Base-by-base conservation (phyloP, 2,113 vertebrate species). In the Theristicus caerulescens region DNA sequence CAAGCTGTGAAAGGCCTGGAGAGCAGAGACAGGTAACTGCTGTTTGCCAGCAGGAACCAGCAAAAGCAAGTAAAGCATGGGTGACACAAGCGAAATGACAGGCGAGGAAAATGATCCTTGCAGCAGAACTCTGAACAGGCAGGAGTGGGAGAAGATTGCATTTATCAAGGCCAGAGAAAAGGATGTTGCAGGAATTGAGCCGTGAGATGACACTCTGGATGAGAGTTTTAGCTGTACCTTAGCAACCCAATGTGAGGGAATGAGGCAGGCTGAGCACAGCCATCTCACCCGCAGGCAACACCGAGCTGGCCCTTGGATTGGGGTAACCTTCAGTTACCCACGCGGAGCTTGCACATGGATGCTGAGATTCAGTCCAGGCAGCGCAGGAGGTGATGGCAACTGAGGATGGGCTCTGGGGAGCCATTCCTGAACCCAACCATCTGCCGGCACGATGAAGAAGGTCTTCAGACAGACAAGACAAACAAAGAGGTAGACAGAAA, bases 141-240 rank as follows among this genome's bases (percentile, higher is more conserved):
- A 95, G 84, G 90, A 95, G 78, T 80, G 74, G 93, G 87, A 93
- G 94, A 96, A 97, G 96, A 96, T 85, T 95, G 92, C 87, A 95
- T 96, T 96, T 97, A 89, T 96, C 96, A 96, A 95, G 94, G 82
- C 90, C 78, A 73, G 82, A 94, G 94, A 85, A 94, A 93, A 95
- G 96, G 93, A 95, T 95, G 94, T 87, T 85, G 94, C 80, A 90
- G 96, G 94, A 96, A 96, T 27, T 95, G 92, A 96, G 93, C 91
- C 42, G 31, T 93, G 94, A 95, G 96, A 93, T 52, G 95, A 93
- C 90, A 82, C 52, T 91, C 67, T 3, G 38, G 70, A 57, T 42
- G 90, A 95, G 91, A 84, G 66, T 44, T 90, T 59, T 17, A 93
- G 70, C 82, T 61, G 78, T 85, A 61, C 94, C 84, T 82, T 62